Evolutionary conservation across 2,888 invertebrate genomes (phyloP).

Genomic region (Athrips mouffetella): DNA sequence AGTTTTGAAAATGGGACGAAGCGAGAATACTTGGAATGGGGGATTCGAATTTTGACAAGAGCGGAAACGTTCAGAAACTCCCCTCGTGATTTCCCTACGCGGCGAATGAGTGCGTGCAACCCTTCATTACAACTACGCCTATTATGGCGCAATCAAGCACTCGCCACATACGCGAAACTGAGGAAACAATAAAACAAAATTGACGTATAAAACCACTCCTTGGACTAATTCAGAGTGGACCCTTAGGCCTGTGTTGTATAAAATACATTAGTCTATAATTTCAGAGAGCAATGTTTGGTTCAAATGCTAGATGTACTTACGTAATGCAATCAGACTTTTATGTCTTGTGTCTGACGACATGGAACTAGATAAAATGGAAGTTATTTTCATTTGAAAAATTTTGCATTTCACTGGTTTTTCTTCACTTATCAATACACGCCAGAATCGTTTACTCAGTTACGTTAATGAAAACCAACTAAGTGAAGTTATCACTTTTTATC

Average conservation of each 20-base stretch:
- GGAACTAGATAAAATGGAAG: neutral
- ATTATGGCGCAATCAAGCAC: constrained; percentile 72
- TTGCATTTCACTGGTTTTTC: neutral
- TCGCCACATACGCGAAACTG: constrained; percentile 72
- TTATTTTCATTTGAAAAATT: no score
- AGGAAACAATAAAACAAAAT: constrained; percentile 74
- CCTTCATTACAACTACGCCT: constrained; percentile 70
- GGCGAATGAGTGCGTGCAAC: constrained; percentile 63
- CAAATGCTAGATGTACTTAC: constrained; percentile 28
- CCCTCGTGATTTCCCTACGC: constrained; percentile 53
- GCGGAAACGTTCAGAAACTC: constrained; percentile 58
- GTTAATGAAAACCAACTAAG: neutral
- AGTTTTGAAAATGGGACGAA: constrained; percentile 15
- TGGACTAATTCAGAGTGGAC: constrained; percentile 54
- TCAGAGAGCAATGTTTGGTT: constrained; percentile 33
- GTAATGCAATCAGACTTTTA: constrained; percentile 3
- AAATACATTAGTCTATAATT: constrained; percentile 52
- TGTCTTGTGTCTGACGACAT: neutral
- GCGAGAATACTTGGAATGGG: constrained; percentile 11
- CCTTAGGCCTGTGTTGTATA: constrained; percentile 50
- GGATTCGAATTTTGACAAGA: constrained; percentile 47
- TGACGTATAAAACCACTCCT: constrained; percentile 70
- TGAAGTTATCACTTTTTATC: constrained; percentile 8
- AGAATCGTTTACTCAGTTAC: neutral
- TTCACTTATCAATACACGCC: neutral